phyloP scores from a whole-genome alignment of 2,113 vertebrate species.

The Dipodomys ordii region DNA sequence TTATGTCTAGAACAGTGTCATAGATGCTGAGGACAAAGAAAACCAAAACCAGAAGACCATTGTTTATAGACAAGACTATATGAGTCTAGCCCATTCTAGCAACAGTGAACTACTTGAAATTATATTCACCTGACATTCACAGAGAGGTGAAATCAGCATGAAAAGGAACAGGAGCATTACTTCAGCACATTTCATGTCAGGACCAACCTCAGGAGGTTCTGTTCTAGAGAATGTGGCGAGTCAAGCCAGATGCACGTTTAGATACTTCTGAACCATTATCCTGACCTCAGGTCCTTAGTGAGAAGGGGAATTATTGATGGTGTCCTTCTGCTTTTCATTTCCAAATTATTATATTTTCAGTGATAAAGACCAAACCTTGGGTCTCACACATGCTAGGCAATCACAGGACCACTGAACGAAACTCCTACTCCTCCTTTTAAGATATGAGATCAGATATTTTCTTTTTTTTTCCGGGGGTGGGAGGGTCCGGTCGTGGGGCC shows the following conservation, averaged over 20 bases:
- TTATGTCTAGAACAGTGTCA: background rate
- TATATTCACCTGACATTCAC: slow-evolving; percentile 15
- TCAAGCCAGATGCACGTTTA: background rate
- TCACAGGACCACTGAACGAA: no score
- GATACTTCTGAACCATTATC: background rate
- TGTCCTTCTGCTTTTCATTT: background rate
- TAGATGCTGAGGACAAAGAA: background rate
- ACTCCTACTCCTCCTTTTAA: no score
- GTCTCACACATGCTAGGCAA: background rate
- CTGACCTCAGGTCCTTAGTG: background rate
- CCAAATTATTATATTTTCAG: background rate
- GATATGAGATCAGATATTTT: background rate
- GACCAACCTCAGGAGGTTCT: background rate
- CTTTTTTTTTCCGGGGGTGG: no score
- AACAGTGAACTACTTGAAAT: background rate
- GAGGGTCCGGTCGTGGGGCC: no score
- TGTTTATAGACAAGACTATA: background rate
- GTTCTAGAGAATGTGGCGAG: background rate
- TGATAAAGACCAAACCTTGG: background rate
- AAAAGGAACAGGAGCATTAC: background rate
- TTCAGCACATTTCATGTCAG: background rate
- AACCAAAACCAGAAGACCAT: background rate
- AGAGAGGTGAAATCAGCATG: background rate
- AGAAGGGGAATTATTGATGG: background rate
- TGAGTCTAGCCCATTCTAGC: background rate